Conservation (phyloP, 2,888 invertebrate genomes). For the Pomacea canaliculata region DNA sequence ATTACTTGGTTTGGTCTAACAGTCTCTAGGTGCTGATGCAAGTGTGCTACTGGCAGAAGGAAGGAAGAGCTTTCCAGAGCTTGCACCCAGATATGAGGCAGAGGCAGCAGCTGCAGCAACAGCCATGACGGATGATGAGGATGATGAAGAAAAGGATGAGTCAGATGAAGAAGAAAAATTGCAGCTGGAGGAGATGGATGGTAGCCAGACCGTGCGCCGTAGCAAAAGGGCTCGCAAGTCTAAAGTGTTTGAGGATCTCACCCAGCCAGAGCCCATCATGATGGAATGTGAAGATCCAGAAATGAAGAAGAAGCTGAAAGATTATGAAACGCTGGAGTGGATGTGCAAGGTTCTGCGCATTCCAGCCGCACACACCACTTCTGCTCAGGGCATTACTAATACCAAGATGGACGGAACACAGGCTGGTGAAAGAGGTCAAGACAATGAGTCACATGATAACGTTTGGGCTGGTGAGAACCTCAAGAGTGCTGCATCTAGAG, state of each 20-base stretch:
- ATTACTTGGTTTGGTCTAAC: neutral
- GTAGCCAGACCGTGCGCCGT: neutral
- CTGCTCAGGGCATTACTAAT: neutral
- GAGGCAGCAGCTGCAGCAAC: neutral
- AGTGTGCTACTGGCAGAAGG: neutral
- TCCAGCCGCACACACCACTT: neutral
- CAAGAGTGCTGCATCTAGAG: no score
- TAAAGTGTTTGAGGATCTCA: neutral
- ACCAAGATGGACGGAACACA: neutral
- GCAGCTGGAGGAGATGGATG: neutral
- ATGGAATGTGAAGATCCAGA: neutral
- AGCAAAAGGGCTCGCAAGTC: conserved; percentile 4
- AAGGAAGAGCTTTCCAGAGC: conserved; percentile 8
- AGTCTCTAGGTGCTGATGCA: conserved; percentile 18
- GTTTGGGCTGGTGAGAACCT: neutral
- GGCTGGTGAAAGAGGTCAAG: neutral
- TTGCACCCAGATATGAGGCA: conserved; percentile 11
- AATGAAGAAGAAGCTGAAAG: neutral
- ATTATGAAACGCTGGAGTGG: conserved; percentile 17
- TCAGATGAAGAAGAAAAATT: neutral
- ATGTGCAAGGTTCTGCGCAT: conserved; percentile 1
- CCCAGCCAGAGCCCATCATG: no score
- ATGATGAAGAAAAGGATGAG: neutral
- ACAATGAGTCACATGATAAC: neutral
- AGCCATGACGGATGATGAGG: neutral